Base-by-base conservation (phyloP, 1,140 invertebrate genomes). In the Atopsyche davidsoni region DNA sequence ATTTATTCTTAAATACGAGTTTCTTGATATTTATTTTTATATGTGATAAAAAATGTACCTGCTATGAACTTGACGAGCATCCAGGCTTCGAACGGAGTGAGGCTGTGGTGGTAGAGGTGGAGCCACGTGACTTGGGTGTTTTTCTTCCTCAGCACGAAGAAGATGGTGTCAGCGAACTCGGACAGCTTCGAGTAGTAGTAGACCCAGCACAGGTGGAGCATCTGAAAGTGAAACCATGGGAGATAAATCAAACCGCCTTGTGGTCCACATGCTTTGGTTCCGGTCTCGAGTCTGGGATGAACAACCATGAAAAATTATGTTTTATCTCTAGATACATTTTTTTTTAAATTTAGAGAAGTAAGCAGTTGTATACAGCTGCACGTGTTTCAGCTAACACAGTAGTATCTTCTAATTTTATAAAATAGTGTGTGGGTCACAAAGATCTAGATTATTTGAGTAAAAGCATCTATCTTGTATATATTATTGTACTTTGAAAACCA, bases 151-250 rank as follows among this genome's bases (percentile, higher is more conserved):
- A 94, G 68, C 17, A 94, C 82, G 72, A 96, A 95, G 78, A 94
- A 95, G 60, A 92, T 70, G 50, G 94, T 97, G 72, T 98, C 94
- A 16, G 89, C 82, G 70, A 97, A 96, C 76, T 98, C 95, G 11
- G 92, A 87, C 58, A 93, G 80, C 71, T 98, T 98, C 36, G 93
- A 96, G 68, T 96, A 86, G 72, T 96, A 98, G 69, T 96, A 98
- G 79, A 92, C 91, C 87, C 92, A 97, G 63, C 92, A 90, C 11
- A 93, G 80, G 60, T 88, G 86, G 0, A 91, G 83, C 89, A 96
- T 96, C 86, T 94, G 75, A 32, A 82, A 66, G 32, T 63, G 65
- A 46, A 67, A 67, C 1, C 66, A 51, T 34, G 32, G n/a, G 3
- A 34, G n/a, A n/a, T 34, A 2, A 34, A 28, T 13, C 16, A 3